phyloP scores from a whole-genome alignment of 2,113 vertebrate genomes.

The Oreamnos americanus region DNA sequence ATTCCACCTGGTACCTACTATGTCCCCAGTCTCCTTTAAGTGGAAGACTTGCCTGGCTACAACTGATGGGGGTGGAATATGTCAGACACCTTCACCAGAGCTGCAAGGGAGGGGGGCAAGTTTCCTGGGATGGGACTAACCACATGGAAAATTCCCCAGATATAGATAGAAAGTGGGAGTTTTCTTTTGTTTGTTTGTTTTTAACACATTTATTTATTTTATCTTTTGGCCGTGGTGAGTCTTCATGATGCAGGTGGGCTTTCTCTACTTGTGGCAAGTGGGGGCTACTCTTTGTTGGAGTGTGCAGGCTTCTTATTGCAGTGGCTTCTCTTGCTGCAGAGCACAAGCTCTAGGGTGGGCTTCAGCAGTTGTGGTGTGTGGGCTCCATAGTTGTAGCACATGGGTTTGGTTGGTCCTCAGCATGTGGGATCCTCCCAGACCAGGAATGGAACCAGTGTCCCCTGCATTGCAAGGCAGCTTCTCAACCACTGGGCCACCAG shows the following conservation, averaged over 20 bases:
- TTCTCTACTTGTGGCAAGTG: not conserved
- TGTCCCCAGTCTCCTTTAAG: not conserved
- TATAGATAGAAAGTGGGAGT: not conserved
- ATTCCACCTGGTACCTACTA: not conserved
- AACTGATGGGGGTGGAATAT: rapidly evolving
- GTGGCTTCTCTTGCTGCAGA: not conserved
- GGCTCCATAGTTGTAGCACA: not conserved
- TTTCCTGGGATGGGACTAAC: not conserved
- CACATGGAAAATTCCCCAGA: not conserved
- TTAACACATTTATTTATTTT: not conserved
- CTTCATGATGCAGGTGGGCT: not conserved
- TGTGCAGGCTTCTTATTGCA: not conserved
- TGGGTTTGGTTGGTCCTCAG: not conserved
- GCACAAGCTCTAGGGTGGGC: not conserved
- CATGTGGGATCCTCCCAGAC: not conserved
- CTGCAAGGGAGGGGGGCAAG: not conserved
- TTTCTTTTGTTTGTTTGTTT: not conserved
- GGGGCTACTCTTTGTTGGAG: not conserved
- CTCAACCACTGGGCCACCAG: not conserved
- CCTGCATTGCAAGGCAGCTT: not conserved
- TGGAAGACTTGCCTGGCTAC: not conserved
- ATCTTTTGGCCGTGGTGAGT: not conserved
- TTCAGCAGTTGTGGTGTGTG: not conserved
- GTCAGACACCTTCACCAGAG: not conserved
- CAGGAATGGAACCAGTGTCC: not conserved